phyloP scores from a whole-genome alignment of 2,888 invertebrate species.

The Stomorhina lunata region DNA sequence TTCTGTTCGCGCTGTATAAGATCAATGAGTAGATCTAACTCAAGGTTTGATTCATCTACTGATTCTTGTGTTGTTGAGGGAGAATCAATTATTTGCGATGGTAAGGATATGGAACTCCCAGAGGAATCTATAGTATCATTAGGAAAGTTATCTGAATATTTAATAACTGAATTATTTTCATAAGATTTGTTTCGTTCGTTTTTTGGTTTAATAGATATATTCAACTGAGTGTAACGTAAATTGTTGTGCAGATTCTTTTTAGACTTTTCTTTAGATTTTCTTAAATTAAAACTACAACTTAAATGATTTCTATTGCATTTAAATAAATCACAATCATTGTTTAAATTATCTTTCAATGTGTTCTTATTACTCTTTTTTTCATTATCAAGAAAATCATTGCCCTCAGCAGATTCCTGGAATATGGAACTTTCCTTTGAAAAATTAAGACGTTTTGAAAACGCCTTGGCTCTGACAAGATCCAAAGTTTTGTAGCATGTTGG shows the following conservation, averaged over 20 bases:
- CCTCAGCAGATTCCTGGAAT: no score
- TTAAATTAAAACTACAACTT: background rate
- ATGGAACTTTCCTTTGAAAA: background rate
- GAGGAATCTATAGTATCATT: background rate
- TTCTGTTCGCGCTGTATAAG: constrained; percentile 61
- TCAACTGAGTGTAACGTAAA: background rate
- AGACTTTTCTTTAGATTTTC: background rate
- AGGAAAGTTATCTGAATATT: background rate
- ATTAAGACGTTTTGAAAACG: background rate
- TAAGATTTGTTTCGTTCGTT: background rate
- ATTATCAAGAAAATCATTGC: no score
- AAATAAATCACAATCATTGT: background rate
- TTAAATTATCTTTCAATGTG: no score
- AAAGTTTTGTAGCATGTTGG: constrained; percentile 27
- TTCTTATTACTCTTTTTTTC: no score
- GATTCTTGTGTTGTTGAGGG: constrained; percentile 22
- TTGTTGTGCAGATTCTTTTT: background rate
- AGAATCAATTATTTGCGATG: constrained; percentile 25
- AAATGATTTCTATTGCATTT: background rate
- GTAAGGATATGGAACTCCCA: background rate
- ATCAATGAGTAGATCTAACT: constrained; percentile 65
- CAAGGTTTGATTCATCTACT: constrained; percentile 36
- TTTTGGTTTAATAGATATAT: background rate
- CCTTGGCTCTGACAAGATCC: background rate
- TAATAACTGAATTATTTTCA: background rate